Evolutionary conservation across 2,888 invertebrate species (phyloP).

Genomic region (Leucophora obtusa): DNA sequence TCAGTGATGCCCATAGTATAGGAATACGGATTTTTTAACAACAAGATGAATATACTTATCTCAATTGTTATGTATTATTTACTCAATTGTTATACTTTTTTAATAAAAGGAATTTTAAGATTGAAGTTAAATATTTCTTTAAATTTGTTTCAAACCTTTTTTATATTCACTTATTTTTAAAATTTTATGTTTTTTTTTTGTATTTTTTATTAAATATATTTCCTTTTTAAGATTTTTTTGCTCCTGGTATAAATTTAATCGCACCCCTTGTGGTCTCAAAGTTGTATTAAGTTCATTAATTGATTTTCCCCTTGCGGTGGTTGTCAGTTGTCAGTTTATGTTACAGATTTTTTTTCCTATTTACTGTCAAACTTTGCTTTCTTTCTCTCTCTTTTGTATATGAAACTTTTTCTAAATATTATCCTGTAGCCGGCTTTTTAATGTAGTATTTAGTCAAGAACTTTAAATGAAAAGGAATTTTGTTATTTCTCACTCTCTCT

Average conservation of each 20-base stretch:
- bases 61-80: not conserved
- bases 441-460: too few species aligned
- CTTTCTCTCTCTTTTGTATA: not conserved
- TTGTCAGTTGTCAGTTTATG: slow-evolving; percentile 39
- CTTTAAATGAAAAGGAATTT: too few species aligned
- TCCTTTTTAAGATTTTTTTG: slow-evolving; percentile 17
- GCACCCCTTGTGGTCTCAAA: slow-evolving; percentile 34
- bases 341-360: slow-evolving; percentile 22
- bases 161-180: not conserved
- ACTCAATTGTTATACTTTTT: not conserved
- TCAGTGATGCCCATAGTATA: slow-evolving; percentile 73
- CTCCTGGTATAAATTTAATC: slow-evolving; percentile 14
- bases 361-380: slow-evolving; percentile 24
- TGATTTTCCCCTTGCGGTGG: slow-evolving; percentile 69
- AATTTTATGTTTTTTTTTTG: slow-evolving; percentile 6
- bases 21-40: not conserved
- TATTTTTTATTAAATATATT: slow-evolving; percentile 7
- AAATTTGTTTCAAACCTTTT: not conserved
- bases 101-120: not conserved
- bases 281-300: slow-evolving; percentile 63
- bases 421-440: slow-evolving; percentile 35
- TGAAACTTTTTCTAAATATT: not conserved
- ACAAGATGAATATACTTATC: not conserved
- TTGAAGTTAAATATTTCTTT: not conserved
- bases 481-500: too few species aligned